Percentiles rank a stretch among this genome's conserved stretches.
Conservation (phyloP, 2,797 vertebrate genomes). For the Kryptopterus vitreolus region DNA sequence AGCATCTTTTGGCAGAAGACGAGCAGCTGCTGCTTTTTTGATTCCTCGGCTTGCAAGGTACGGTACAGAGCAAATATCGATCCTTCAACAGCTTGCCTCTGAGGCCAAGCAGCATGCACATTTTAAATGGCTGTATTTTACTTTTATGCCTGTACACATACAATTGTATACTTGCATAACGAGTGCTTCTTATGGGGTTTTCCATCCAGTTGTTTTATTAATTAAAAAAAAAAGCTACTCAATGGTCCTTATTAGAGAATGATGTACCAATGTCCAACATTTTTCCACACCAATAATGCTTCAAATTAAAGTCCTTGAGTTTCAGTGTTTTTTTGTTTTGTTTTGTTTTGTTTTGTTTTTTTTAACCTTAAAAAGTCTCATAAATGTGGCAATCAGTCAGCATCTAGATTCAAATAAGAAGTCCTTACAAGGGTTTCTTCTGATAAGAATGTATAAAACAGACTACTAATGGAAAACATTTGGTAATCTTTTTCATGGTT, state of each 20-base stretch:
- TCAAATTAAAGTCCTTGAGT: not conserved
- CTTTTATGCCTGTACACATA: constrained; percentile 68
- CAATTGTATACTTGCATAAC: constrained; percentile 66
- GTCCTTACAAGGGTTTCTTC: too few species aligned
- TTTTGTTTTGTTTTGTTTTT: too few species aligned
- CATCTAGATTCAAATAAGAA: too few species aligned
- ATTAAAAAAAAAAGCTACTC: not conserved
- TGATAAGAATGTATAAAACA: too few species aligned
- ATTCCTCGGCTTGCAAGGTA: constrained; percentile 23
- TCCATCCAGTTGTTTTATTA: constrained; percentile 17
- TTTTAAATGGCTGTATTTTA: constrained; percentile 35
- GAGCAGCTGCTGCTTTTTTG: constrained; percentile 40
- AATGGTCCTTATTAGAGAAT: not conserved
- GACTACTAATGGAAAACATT: too few species aligned
- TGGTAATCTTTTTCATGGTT: too few species aligned
- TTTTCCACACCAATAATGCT: not conserved
- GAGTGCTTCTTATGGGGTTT: constrained; percentile 8
- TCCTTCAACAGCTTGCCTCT: not conserved
- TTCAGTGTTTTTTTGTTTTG: not conserved
- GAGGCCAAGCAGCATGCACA: constrained; percentile 56
- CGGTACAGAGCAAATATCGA: constrained; percentile 36
- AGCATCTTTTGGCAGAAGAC: constrained; percentile 52
- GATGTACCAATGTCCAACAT: not conserved
- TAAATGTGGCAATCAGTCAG: too few species aligned
- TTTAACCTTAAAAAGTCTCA: too few species aligned